Evolutionary conservation across 2,113 vertebrate species (phyloP).

Genomic region (Apeltes quadracus): DNA sequence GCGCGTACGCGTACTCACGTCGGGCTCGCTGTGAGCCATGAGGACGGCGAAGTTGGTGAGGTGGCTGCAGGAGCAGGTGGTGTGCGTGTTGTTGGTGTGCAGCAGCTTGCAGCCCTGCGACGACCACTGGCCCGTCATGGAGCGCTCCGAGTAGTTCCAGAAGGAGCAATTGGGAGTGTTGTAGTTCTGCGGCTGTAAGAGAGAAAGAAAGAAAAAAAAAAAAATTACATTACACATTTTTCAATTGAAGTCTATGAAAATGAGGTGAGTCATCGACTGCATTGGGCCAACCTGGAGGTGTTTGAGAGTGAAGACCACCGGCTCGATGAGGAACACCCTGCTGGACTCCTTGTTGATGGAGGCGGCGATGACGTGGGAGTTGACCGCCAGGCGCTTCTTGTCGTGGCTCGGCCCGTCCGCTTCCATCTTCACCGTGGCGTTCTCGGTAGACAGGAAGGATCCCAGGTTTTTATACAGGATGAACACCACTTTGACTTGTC

Average conservation of each 20-base stretch:
- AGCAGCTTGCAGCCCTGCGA: constrained; percentile 91
- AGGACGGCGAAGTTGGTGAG: constrained; percentile 95
- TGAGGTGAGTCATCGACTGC: background rate
- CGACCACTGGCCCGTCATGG: constrained; percentile 94
- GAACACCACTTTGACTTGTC: constrained; percentile 94
- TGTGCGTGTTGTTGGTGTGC: constrained; percentile 91
- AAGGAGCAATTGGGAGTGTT: constrained; percentile 95
- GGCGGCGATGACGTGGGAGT: constrained; percentile 90
- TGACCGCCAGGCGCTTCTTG: constrained; percentile 84
- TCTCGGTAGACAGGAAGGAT: constrained; percentile 90
- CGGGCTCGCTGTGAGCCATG: constrained; percentile 89
- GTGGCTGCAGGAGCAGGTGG: constrained; percentile 94
- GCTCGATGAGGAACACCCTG: constrained; percentile 91
- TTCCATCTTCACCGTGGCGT: constrained; percentile 90
- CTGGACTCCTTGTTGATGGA: constrained; percentile 96
- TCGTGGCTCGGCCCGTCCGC: constrained; percentile 76
- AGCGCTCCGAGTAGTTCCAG: constrained; percentile 95
- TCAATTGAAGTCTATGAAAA: background rate
- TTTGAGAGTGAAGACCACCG: constrained; percentile 90
- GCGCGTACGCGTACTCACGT: constrained; percentile 75
- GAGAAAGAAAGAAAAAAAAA: background rate
- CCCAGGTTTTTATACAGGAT: constrained; percentile 93
- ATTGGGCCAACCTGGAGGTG: constrained; percentile 84
- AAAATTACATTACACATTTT: background rate
- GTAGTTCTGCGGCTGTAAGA: constrained; percentile 88